These are phyloP conservation scores for Heliopora coerulea DNA, from an alignment of 92 coral and sea anemone species.

Conservation along the genomic window DNA sequence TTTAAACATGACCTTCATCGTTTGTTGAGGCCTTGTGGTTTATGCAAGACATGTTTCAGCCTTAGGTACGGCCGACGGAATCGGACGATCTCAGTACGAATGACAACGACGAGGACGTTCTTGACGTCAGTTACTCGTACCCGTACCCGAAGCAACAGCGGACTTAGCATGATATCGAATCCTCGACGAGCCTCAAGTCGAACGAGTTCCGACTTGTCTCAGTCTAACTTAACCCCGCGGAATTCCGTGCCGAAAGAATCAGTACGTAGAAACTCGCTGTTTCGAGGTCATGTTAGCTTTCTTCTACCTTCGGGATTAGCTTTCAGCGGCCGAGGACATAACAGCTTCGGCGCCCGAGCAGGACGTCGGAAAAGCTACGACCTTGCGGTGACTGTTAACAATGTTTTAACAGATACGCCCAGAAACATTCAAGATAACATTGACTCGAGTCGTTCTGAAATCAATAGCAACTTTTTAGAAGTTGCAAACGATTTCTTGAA, in stretches of 20 bases:
- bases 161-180: neutral
- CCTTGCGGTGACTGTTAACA: too few relatives aligned
- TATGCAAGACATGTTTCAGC: conserved; percentile 54
- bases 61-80: conserved; percentile 45
- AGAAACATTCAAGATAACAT: neutral
- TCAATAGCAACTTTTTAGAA: neutral
- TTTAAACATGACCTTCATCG: conserved; percentile 72
- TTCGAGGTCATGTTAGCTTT: neutral
- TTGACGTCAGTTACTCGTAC: neutral
- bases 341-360: neutral
- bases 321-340: neutral
- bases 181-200: neutral
- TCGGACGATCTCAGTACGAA: conserved; percentile 14
- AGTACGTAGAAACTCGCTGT: neutral
- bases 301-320: neutral
- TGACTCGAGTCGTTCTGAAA: neutral
- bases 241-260: neutral
- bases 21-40: conserved; percentile 57
- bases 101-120: neutral
- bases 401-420: neutral
- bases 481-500: neutral
- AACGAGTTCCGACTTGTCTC: neutral
- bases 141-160: conserved; percentile 3
- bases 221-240: neutral
- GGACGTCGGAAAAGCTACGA: conserved; percentile 32